Base-by-base conservation (phyloP, 2,113 vertebrate species). In the Gobio gobio region DNA sequence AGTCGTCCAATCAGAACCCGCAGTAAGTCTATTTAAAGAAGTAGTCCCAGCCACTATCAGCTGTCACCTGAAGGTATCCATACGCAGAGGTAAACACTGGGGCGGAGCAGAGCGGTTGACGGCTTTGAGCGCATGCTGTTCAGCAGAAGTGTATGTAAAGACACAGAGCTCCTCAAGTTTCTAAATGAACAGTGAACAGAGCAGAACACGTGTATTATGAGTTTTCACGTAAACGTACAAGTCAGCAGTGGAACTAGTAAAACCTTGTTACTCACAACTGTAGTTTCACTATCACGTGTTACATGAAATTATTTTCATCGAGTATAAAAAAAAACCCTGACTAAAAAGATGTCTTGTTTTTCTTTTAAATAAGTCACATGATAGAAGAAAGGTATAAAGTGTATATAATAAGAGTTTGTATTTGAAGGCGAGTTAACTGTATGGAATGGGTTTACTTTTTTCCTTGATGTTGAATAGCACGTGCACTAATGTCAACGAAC, bases 1-100 rank as follows among this genome's bases (percentile, higher is more conserved):
- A 22, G 51, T 16, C 76, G 68, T 58, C 91, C 91, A 91, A 91
- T 91, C 89, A 90, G 80, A 87, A 78, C 3, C 83, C 66, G 73
- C 91, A 26, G 33, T 47, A 26, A 58, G 89, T 82, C 86, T 93
- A 91, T 94, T 95, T 94, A 94, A 93, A 94, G 86, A 95, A 93
- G 18, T 78, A 94, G 94, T 93, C 88, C 94, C 93, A 92, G 91
- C 59, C 49, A 81, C 85, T 88, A 78, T 86, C 83, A 92, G 89
- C 91, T 92, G 92, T 93, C 93, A 94, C 94, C 94, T 95, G 94
- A 90, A 91, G 26, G 80, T 91, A 95, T 94, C 72, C 92, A 80
- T 95, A 93, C 94, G 94, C 94, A 75, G 78, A 56, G 92, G 90
- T 94, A 94, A 94, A 95, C 92, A 94, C 26, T 83, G 64, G 79